Evolutionary conservation across 1,140 invertebrate species (phyloP), one percentile per base, ranked within the genome.

Genomic region (Orussus abietinus): DNA sequence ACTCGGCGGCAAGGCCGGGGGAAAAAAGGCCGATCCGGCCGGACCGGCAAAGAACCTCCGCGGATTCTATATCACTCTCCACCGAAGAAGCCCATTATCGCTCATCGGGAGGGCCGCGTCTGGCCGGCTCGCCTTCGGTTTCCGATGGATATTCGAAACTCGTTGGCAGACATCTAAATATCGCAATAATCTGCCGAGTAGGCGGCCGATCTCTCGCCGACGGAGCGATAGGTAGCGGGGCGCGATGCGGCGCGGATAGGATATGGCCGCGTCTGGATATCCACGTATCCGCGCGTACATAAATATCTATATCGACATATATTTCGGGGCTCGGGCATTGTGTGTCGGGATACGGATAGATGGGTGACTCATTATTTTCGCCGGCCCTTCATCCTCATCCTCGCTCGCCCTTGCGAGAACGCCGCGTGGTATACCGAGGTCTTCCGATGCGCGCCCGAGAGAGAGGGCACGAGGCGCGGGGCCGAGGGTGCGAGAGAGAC

Each of bases 341-440:
- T 54, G n/a, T n/a, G n/a, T n/a, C n/a, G 53, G 50, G 41, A 44
- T 45, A 39, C 48, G 53, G 47, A 51, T 56, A 38, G 53, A 11
- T 46, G 47, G 58, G 53, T 68, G 62, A 68, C 62, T 68, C 62
- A 62, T 68, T 68, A 66, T 66, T 68, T 66, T 51, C 52, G 36
- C 34, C 30, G 42, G 60, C 57, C 59, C 55, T 57, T 61, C 54
- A 58, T 56, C 32, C 50, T 54, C 48, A 39, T 42, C 33, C 42
- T 21, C 34, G 11, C 26, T 13, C 33, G 19, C 39, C 44, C 42
- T 41, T 31, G 9, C 33, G 31, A 14, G 38, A 45, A n/a, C n/a
- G n/a, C n/a, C n/a, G n/a, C n/a, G n/a, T n/a, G n/a, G n/a, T n/a
- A n/a, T n/a, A n/a, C n/a, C n/a, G n/a, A n/a, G n/a, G n/a, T n/a